Percentiles rank a stretch among this genome's conserved stretches.
Evolutionary conservation across 2,888 invertebrate genomes (phyloP).

Genomic region (Synergus umbraculus): DNA sequence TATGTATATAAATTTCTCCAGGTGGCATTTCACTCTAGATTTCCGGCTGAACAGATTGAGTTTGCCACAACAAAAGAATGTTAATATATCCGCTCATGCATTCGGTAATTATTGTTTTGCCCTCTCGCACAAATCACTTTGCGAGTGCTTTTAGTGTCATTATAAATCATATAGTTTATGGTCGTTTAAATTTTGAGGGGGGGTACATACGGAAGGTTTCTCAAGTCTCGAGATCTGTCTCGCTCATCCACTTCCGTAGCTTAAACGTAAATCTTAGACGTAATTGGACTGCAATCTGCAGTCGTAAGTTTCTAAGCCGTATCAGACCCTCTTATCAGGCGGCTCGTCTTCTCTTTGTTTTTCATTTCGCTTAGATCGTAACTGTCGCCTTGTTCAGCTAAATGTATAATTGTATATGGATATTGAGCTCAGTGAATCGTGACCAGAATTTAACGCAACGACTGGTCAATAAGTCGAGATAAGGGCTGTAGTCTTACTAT

Average conservation of each 20-base stretch:
- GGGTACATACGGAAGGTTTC: conserved; percentile 2
- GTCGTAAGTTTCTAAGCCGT: neutral
- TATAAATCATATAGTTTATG: conserved; percentile 31
- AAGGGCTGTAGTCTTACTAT: conserved; percentile 34
- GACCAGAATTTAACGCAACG: conserved; percentile 47
- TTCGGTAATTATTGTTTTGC: neutral
- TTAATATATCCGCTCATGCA: neutral
- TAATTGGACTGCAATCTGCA: neutral
- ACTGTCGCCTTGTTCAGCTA: neutral
- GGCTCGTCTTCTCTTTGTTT: conserved; percentile 22
- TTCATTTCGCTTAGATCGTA: conserved; percentile 19
- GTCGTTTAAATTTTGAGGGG: conserved; percentile 1
- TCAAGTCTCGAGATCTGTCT: conserved; percentile 8
- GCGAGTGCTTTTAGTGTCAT: conserved; percentile 3
- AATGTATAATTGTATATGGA: neutral
- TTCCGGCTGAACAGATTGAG: neutral
- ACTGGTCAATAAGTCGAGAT: conserved; percentile 47
- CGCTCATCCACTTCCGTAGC: conserved; percentile 12
- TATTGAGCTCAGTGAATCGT: conserved; percentile 36
- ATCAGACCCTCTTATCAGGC: conserved; percentile 14
- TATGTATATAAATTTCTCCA: neutral
- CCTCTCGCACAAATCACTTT: conserved; percentile 14
- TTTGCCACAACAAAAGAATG: neutral
- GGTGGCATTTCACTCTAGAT: neutral
- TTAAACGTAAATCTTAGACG: conserved; percentile 14